Evolutionary conservation across 2,888 invertebrate species (phyloP).

Genomic region (Drosophila nigricruria): DNA sequence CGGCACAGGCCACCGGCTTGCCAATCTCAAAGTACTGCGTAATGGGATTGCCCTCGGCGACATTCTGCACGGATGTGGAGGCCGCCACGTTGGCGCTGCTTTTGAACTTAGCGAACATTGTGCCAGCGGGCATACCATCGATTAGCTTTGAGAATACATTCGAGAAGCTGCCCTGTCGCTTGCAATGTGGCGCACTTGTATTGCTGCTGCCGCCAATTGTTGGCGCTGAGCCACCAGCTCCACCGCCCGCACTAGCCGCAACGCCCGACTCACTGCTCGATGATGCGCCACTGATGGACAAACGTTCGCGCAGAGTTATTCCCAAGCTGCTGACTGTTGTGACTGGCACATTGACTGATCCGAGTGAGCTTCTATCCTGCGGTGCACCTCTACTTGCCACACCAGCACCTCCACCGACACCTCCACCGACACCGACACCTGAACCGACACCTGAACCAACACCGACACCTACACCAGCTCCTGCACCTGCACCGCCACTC

Average conservation of each 20-base stretch:
- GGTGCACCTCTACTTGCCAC: slow-evolving; percentile 17
- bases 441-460: background rate
- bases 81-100: slow-evolving; percentile 87
- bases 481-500: slow-evolving; percentile 5
- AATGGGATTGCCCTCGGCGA: slow-evolving; percentile 92
- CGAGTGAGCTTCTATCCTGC: slow-evolving; percentile 28
- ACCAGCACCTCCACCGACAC: slow-evolving; percentile 12
- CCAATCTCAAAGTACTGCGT: slow-evolving; percentile 95
- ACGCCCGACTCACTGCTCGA: slow-evolving; percentile 18
- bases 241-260: slow-evolving; percentile 25
- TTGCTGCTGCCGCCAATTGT: slow-evolving; percentile 56
- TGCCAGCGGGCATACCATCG: slow-evolving; percentile 86
- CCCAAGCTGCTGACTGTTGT: slow-evolving; percentile 47
- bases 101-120: slow-evolving; percentile 92
- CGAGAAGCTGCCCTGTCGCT: slow-evolving; percentile 84
- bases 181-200: slow-evolving; percentile 59
- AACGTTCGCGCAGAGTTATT: slow-evolving; percentile 62
- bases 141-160: slow-evolving; percentile 85
- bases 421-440: slow-evolving; percentile 3
- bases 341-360: slow-evolving; percentile 15
- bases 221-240: slow-evolving; percentile 59
- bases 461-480: background rate
- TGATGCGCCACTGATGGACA: slow-evolving; percentile 65
- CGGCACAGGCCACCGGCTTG: slow-evolving; percentile 91
- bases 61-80: slow-evolving; percentile 86